Base-by-base conservation (phyloP, 1,140 invertebrate genomes). In the Heliconius himera region DNA sequence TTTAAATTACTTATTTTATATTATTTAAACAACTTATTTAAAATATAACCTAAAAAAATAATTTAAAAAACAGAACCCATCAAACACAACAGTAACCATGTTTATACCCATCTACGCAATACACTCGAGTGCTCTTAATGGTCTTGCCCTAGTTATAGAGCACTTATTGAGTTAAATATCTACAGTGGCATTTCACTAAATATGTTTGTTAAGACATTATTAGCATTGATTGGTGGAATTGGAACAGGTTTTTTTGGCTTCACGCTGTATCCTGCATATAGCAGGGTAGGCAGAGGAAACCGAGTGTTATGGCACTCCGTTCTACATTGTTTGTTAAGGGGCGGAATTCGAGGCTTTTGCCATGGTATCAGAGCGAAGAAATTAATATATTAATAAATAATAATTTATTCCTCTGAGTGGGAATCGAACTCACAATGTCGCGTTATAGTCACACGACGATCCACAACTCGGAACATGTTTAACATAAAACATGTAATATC, bases 101-200 rank as follows among this genome's bases (percentile, higher is more conserved):
- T 81, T 80, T 81, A 82, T 84, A 80, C 56, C 77, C 79, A 77
- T 71, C 73, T 77, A 78, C 46, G 82, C 77, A 60, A 75, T 84
- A 83, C 78, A 46, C 78, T 89, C 88, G 83, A 89, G 87, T 89
- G 84, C 82, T 73, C 85, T 90, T 83, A 89, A 89, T 86, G 81
- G 83, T 74, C 83, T 83, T 84, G 87, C 82, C 87, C 87, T 86
- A 90, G 77, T 87, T 89, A 84, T 89, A 54, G 81, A 85, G 83
- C 76, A 82, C 82, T 87, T 82, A 86, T 88, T 88, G 84, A 84
- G 16, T 82, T 84, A 79, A 79, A 76, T 75, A 26, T 70, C 18
- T n/a, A 79, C 73, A 51, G n/a, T 56, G 51, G 66, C 26, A 71
- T 20, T 70, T 51, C 75, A 70, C 75, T 71, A 76, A 70, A 51